phyloP scores from a whole-genome alignment of 2,113 vertebrate species.

The Hemibagrus wyckioides region DNA sequence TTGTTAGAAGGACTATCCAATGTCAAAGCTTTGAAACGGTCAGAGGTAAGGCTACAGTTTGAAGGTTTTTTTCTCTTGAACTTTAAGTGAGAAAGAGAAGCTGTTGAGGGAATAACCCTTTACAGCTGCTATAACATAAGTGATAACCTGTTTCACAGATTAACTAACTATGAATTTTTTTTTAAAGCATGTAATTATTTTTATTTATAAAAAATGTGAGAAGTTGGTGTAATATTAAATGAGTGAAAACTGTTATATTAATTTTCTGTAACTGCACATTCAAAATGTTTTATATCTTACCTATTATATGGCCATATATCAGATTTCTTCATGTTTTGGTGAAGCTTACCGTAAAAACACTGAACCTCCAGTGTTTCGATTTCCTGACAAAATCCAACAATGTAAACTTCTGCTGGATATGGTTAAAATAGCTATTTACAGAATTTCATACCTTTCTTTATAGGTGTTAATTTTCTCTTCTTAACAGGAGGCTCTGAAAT shows the following conservation, averaged over 20 bases:
- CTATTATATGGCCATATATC: neutral
- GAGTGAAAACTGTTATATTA: neutral
- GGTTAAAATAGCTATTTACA: neutral
- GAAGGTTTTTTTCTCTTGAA: too few species aligned
- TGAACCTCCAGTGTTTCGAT: too few species aligned
- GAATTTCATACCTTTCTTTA: slow-evolving; percentile 58
- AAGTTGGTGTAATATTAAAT: neutral
- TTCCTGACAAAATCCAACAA: neutral
- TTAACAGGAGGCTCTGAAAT: slow-evolving; percentile 51
- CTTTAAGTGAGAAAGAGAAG: too few species aligned
- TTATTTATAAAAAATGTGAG: too few species aligned
- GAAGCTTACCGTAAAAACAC: neutral
- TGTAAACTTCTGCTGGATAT: neutral
- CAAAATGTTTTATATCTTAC: neutral
- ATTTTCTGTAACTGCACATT: neutral
- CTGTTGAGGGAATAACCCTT: too few species aligned
- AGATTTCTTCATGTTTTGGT: neutral
- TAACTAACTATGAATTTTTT: neutral
- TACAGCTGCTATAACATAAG: too few species aligned
- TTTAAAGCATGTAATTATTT: too few species aligned
- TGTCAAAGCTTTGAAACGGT: too few species aligned
- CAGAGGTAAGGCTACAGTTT: too few species aligned
- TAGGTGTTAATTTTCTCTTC: slow-evolving; percentile 51
- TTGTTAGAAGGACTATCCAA: neutral
- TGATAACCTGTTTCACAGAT: too few species aligned